A percentile compares a stretch with the other conserved stretches of the same genome.
Conservation (phyloP, 2,888 invertebrate species). For the Diplazon laetatorius region DNA sequence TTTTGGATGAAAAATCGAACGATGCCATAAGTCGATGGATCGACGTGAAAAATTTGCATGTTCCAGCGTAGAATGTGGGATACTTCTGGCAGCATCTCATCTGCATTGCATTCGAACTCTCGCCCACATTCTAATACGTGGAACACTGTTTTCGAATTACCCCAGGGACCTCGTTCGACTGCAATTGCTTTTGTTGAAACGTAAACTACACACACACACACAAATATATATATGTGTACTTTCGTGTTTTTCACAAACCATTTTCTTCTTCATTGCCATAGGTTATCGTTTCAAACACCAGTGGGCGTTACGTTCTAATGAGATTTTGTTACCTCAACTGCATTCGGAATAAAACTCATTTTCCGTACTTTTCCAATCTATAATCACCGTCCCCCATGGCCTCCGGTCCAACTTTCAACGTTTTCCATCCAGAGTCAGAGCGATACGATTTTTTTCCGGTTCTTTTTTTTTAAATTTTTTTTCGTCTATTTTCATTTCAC, state of each 20-base stretch:
- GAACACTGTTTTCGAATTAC: slow-evolving; percentile 13
- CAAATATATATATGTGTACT: not conserved
- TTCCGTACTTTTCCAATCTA: slow-evolving; percentile 34
- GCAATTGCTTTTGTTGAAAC: slow-evolving; percentile 33
- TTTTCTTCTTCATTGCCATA: slow-evolving; percentile 1
- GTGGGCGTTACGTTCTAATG: slow-evolving; percentile 14
- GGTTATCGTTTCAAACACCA: not conserved
- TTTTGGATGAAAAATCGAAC: too few species aligned
- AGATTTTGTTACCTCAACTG: slow-evolving; percentile 21
- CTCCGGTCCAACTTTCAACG: not conserved
- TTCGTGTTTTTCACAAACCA: too few species aligned
- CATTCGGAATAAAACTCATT: slow-evolving; percentile 28
- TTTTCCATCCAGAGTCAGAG: too few species aligned
- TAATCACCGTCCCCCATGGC: slow-evolving; percentile 32
- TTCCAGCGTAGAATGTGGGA: not conserved
- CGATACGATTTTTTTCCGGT: too few species aligned
- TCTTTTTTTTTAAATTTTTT: not conserved
- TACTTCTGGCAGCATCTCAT: too few species aligned
- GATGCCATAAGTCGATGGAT: too few species aligned
- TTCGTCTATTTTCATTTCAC: too few species aligned
- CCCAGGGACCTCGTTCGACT: slow-evolving; percentile 4
- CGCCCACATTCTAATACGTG: not conserved
- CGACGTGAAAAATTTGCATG: too few species aligned
- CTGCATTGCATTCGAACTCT: not conserved
- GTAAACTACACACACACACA: too few species aligned